These are phyloP conservation scores for Plagodis pulveraria DNA, from an alignment of 2,888 invertebrate genomes.

Conservation along the genomic window DNA sequence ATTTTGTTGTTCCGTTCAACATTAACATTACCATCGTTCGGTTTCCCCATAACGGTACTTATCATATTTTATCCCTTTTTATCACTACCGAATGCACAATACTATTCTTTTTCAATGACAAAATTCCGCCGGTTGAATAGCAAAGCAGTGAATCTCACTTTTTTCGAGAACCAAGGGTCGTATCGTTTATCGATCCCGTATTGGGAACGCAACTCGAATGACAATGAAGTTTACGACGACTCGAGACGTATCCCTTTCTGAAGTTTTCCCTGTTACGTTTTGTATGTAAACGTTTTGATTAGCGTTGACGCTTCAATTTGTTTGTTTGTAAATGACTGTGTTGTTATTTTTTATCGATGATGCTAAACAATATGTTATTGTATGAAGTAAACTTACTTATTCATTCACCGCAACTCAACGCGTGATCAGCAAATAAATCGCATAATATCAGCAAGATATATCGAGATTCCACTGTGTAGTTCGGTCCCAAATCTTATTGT, in stretches of 20 bases:
- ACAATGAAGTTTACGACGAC: slow-evolving; percentile 62
- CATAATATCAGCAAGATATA: no score
- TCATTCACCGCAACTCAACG: no score
- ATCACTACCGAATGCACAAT: slow-evolving; percentile 64
- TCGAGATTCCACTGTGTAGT: no score
- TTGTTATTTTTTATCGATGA: no score
- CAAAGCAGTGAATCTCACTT: slow-evolving; percentile 69
- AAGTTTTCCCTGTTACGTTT: slow-evolving; percentile 45
- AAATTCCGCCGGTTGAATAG: slow-evolving; percentile 67
- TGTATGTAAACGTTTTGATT: slow-evolving; percentile 49
- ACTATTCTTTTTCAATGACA: slow-evolving; percentile 74
- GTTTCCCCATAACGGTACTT: slow-evolving; percentile 37
- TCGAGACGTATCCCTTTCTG: slow-evolving; percentile 49
- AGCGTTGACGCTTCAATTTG: slow-evolving; percentile 28
- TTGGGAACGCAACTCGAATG: slow-evolving; percentile 63
- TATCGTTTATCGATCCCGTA: slow-evolving; percentile 71
- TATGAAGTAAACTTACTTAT: no score
- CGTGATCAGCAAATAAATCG: no score
- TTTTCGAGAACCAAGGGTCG: slow-evolving; percentile 63
- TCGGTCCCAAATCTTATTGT: no score
- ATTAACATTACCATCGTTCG: slow-evolving; percentile 31
- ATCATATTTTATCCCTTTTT: slow-evolving; percentile 64
- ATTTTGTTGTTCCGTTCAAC: slow-evolving; percentile 25
- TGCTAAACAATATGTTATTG: no score
- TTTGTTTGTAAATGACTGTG: slow-evolving; percentile 3